Conservation (phyloP, 2,797 vertebrate species). For the Hemitrygon akajei region DNA sequence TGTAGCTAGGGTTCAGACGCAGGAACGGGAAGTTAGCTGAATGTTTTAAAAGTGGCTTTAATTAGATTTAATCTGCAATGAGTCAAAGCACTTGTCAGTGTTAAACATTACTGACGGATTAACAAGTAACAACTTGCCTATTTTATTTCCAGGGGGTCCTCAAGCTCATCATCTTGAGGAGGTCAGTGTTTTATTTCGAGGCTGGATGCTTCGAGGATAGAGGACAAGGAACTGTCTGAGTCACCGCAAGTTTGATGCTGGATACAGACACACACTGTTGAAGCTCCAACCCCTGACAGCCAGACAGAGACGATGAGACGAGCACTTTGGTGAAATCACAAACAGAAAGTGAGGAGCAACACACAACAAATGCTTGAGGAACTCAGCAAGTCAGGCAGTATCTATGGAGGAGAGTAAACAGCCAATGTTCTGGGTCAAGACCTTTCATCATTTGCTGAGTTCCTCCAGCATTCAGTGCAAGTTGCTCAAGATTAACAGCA, state of each 20-base stretch:
- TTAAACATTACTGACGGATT: constrained; percentile 19
- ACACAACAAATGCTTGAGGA: no score
- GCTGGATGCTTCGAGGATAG: background rate
- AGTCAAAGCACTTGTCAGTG: no score
- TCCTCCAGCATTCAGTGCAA: no score
- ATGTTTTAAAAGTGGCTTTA: background rate
- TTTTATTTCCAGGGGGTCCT: background rate
- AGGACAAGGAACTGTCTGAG: background rate
- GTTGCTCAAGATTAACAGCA: no score
- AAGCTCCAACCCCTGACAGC: background rate
- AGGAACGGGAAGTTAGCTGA: background rate
- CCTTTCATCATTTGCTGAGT: no score
- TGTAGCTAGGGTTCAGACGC: no score
- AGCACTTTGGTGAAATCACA: background rate
- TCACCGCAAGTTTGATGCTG: background rate
- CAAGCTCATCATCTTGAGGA: background rate
- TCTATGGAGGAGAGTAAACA: no score
- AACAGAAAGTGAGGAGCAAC: background rate
- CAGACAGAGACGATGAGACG: background rate
- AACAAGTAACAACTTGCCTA: background rate
- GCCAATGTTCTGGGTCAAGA: no score
- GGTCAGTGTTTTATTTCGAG: no score
- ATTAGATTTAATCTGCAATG: background rate
- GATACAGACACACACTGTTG: background rate
- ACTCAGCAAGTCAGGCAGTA: no score